Evolutionary conservation across 2,113 vertebrate species (phyloP), one percentile per base, ranked within the genome.

Genomic region (Cyrtonyx montezumae): DNA sequence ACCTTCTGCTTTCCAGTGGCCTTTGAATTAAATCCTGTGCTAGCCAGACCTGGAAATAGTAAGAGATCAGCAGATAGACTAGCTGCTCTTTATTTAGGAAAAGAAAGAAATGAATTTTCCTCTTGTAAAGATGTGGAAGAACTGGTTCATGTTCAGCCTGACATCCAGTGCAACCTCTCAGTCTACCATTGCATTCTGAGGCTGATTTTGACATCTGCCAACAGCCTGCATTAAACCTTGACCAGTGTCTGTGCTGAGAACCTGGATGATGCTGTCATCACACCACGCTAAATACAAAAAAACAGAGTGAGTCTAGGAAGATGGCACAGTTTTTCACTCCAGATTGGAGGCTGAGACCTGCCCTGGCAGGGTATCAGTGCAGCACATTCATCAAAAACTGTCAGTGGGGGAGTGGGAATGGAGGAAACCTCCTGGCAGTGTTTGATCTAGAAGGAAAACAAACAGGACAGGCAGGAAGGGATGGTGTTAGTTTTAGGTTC

Each of bases 111-210:
- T 34, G 36, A n/a, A n/a, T n/a, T n/a, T n/a, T n/a, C n/a, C n/a
- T n/a, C n/a, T n/a, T n/a, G n/a, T n/a, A n/a, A n/a, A n/a, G n/a
- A n/a, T n/a, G n/a, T n/a, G n/a, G n/a, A n/a, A n/a, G n/a, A n/a
- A n/a, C n/a, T n/a, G n/a, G 49, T 26, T 70, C 5, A 0, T 8
- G 2, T 21, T 46, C 71, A 78, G 43, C 77, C 70, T 9, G 25
- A 37, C 26, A 25, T 20, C 55, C 9, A 0, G 37, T 11, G 19
- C 1, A 11, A 9, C 43, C 53, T 59, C 51, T 3, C 2, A 4
- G 19, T 36, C 37, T 51, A 1, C 26, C 10, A 3, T 26, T 6
- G 37, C 10, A 0, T 65, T 59, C 14, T 15, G 43, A 46, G 49
- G n/a, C 43, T 20, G 56, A 7, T 63, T 65, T 37, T 40, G 48